Evolutionary conservation across 2,888 invertebrate species (phyloP).

Genomic region (Sphinx pinastri): DNA sequence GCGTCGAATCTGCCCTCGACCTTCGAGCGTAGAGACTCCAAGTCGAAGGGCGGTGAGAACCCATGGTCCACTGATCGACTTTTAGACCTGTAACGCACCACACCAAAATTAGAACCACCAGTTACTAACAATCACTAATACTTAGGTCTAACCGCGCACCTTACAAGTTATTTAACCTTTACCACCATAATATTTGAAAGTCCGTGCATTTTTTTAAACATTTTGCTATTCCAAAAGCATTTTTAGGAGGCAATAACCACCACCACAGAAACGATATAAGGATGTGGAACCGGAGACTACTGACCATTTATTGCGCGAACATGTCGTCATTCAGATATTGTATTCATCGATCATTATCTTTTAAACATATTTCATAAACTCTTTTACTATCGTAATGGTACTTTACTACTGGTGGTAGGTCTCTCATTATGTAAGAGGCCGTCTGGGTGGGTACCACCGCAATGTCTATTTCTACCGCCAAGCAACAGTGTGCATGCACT

Average conservation of each 20-base stretch:
- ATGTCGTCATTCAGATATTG: neutral
- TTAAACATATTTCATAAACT: neutral
- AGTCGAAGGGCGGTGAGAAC: slow-evolving; percentile 92
- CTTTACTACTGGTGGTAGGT: no score
- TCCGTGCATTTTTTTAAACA: neutral
- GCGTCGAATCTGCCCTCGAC: slow-evolving; percentile 94
- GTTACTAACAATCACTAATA: neutral
- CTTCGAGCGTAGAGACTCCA: slow-evolving; percentile 92
- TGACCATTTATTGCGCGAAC: slow-evolving; percentile 5
- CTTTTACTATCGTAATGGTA: neutral
- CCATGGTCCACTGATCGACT: slow-evolving; percentile 96
- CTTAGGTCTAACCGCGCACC: neutral
- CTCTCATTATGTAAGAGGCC: no score
- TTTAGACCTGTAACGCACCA: slow-evolving; percentile 89
- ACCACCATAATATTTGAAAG: neutral
- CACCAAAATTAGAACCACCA: neutral
- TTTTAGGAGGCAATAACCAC: slow-evolving; percentile 7
- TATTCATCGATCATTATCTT: neutral
- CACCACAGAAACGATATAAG: slow-evolving; percentile 16
- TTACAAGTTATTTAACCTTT: neutral
- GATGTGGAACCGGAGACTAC: slow-evolving; percentile 17
- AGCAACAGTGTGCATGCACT: no score
- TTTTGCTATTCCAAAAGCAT: neutral
- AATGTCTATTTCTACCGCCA: no score
- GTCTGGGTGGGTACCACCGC: no score